A percentile compares a stretch with the other conserved stretches of the same genome.
These are phyloP conservation scores for Perizoma affinitatum DNA, from an alignment of 2,888 invertebrate genomes.

Conservation along the genomic window DNA sequence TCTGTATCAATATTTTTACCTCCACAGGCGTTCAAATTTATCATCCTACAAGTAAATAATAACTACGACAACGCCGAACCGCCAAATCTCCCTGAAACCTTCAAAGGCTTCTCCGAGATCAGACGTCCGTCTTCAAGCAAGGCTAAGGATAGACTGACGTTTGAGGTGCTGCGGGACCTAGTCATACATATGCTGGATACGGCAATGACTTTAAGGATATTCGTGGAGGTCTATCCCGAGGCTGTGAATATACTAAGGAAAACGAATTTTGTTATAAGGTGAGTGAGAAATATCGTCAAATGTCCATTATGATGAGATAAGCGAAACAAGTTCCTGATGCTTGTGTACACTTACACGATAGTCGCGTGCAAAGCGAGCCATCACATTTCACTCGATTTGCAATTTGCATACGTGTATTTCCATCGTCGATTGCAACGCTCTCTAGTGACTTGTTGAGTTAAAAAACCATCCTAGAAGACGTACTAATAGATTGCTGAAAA, in stretches of 20 bases:
- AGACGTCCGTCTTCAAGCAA: constrained; percentile 58
- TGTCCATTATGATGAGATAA: too few species aligned
- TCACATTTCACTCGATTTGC: too few species aligned
- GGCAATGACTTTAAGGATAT: constrained; percentile 86
- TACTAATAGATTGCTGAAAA: too few species aligned
- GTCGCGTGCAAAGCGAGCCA: too few species aligned
- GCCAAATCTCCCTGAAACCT: constrained; percentile 75
- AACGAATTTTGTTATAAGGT: constrained; percentile 85
- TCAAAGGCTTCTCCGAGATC: constrained; percentile 75
- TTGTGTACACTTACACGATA: too few species aligned
- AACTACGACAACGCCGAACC: constrained; percentile 71
- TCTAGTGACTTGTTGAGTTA: too few species aligned
- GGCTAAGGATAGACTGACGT: constrained; percentile 63
- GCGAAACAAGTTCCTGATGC: too few species aligned
- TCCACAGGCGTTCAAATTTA: constrained; percentile 76
- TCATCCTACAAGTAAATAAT: constrained; percentile 80
- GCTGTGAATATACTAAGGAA: constrained; percentile 80
- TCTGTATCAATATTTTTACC: neutral
- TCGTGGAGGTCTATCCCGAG: constrained; percentile 87
- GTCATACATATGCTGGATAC: constrained; percentile 88
- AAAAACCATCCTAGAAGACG: too few species aligned
- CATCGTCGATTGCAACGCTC: too few species aligned
- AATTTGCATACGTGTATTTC: too few species aligned
- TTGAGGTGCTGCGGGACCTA: constrained; percentile 85
- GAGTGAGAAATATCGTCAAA: constrained; percentile 41